Conservation (phyloP, 30 jellyfish, hydroid and myxozoan genomes). For the Turritopsis dohrnii region DNA sequence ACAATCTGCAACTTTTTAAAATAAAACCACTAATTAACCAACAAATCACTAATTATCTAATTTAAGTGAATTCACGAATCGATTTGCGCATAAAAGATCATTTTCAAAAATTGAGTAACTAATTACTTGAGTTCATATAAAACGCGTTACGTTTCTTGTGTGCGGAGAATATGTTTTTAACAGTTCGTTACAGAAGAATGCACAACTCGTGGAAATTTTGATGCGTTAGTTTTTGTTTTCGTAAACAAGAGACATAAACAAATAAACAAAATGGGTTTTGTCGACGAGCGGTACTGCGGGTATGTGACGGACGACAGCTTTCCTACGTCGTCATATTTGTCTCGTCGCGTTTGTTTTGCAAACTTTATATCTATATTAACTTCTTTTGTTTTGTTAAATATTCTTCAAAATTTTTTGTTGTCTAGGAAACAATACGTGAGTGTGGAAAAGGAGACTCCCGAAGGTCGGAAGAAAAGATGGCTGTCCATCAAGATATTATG, state of each 20-base stretch:
- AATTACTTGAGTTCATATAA: background rate
- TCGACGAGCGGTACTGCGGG: background rate
- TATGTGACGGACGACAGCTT: background rate
- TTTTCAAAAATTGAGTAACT: background rate
- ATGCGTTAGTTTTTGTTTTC: background rate
- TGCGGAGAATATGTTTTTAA: too few species aligned
- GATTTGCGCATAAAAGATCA: background rate
- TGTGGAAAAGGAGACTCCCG: constrained; percentile 7
- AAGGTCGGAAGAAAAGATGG: constrained; percentile 47
- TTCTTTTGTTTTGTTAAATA: background rate
- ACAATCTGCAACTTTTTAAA: background rate
- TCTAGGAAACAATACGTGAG: constrained; percentile 13
- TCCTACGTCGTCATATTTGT: too few species aligned
- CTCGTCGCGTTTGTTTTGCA: too few species aligned
- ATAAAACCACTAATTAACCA: background rate
- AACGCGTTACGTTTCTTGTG: too few species aligned
- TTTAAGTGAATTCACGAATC: background rate
- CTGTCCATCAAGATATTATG: constrained; percentile 45
- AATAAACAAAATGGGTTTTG: background rate
- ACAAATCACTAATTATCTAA: background rate
- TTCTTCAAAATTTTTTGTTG: background rate
- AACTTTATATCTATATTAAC: too few species aligned
- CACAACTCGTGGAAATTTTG: background rate
- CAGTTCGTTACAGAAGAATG: background rate
- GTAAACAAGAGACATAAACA: background rate